Percentiles rank a stretch among this genome's conserved stretches.
These are phyloP conservation scores for Acheta domesticus DNA, from an alignment of 2,888 invertebrate genomes.

Conservation along the genomic window DNA sequence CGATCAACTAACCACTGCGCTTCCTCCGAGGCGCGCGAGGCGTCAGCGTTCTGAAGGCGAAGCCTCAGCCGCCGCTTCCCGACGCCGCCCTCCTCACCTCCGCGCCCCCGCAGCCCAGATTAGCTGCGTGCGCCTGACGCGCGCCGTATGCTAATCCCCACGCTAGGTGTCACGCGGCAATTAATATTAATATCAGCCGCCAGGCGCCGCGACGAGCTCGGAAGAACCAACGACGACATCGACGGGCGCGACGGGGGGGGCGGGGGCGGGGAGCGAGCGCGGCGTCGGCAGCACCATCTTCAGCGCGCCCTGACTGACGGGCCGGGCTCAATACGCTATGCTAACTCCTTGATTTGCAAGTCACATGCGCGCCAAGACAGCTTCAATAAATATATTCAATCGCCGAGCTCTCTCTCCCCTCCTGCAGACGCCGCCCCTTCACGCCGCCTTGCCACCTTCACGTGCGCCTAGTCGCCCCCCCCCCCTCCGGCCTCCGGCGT, in stretches of 20 bases:
- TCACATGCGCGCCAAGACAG: constrained; percentile 10
- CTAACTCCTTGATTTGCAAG: constrained; percentile 18
- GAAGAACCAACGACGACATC: not conserved
- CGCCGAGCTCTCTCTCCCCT: not conserved
- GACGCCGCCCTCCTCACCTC: no score
- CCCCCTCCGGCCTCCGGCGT: not conserved
- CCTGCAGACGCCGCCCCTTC: not conserved
- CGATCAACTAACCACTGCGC: no score
- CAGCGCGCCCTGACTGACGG: not conserved
- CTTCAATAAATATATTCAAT: constrained; percentile 18
- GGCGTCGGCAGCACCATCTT: not conserved
- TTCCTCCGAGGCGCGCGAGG: no score
- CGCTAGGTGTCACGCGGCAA: not conserved
- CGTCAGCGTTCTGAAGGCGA: no score
- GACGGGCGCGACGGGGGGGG: not conserved
- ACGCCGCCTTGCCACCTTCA: not conserved
- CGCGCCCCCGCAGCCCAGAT: not conserved
- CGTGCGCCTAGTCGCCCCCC: not conserved
- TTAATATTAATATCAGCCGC: constrained; percentile 18
- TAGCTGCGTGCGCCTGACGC: not conserved
- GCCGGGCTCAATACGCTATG: not conserved
- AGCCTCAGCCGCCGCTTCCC: no score
- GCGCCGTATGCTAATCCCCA: not conserved
- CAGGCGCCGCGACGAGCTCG: not conserved
- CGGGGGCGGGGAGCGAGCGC: not conserved